These are phyloP conservation scores for Stratiomys singularior DNA, from an alignment of 2,888 invertebrate genomes.

Conservation along the genomic window DNA sequence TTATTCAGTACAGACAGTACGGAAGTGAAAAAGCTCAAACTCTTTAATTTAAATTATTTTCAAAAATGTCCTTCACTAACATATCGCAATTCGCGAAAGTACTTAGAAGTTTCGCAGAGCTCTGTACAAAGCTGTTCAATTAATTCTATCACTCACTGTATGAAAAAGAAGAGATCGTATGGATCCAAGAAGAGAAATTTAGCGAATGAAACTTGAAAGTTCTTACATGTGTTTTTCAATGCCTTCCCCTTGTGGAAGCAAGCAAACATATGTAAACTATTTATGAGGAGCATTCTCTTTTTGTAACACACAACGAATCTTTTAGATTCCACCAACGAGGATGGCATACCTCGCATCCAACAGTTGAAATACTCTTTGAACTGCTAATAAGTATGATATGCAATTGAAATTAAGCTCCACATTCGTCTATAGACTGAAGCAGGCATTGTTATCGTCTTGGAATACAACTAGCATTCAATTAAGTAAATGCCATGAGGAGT, in stretches of 20 bases:
- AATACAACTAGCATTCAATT: too few species aligned
- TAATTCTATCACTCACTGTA: background rate
- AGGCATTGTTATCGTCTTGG: too few species aligned
- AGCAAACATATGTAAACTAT: background rate
- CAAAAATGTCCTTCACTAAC: too few species aligned
- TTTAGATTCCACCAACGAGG: conserved; percentile 11
- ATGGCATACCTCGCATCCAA: background rate
- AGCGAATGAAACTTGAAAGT: conserved; percentile 4
- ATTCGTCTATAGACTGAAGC: background rate
- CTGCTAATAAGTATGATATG: background rate
- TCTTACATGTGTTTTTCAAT: background rate
- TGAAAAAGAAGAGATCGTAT: background rate
- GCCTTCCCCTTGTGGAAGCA: too few species aligned
- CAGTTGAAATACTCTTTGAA: background rate
- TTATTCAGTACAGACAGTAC: too few species aligned
- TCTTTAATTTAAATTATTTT: too few species aligned
- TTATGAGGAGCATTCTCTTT: background rate
- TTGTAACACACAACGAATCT: background rate
- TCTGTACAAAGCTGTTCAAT: too few species aligned
- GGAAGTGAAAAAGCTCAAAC: too few species aligned
- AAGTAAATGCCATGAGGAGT: too few species aligned
- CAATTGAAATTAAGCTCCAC: background rate
- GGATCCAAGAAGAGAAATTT: background rate
- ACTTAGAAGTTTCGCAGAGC: too few species aligned
- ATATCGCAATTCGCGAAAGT: too few species aligned